Percentiles rank a stretch among this genome's conserved stretches.
Evolutionary conservation across 2,888 invertebrate genomes (phyloP).

Genomic region (Blomia tropicalis): DNA sequence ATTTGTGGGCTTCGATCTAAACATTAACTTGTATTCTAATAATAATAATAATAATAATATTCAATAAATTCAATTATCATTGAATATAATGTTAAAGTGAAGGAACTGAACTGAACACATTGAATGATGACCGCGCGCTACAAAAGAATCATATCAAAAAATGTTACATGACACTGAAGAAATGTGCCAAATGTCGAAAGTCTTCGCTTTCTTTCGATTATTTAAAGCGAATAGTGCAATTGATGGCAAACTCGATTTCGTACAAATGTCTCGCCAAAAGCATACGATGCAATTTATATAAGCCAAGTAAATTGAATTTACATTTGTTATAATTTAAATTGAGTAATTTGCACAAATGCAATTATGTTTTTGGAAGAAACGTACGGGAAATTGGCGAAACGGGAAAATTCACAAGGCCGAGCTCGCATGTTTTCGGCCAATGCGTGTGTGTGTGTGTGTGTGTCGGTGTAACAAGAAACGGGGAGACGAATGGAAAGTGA

Average conservation of each 20-base stretch:
- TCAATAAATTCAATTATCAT: too few relatives aligned
- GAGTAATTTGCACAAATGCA: constrained; percentile 13
- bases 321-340: constrained; percentile 14
- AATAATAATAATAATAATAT: too few relatives aligned
- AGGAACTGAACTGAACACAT: too few relatives aligned
- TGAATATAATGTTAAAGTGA: too few relatives aligned
- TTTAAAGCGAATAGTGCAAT: too few relatives aligned
- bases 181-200: background rate
- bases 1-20: too few relatives aligned
- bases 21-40: too few relatives aligned
- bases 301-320: constrained; percentile 5
- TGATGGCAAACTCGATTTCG: constrained; percentile 4
- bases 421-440: too few relatives aligned
- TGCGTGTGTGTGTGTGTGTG: too few relatives aligned
- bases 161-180: background rate
- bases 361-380: background rate
- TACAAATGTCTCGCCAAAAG: background rate
- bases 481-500: background rate
- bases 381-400: constrained; percentile 11
- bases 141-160: too few relatives aligned
- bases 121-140: too few relatives aligned
- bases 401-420: background rate
- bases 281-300: constrained; percentile 13
- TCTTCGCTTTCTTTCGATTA: too few relatives aligned
- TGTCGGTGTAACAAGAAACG: background rate